These are phyloP conservation scores for Rambutsinella grinnellia DNA, from an alignment of 2,888 invertebrate species.

Conservation along the genomic window DNA sequence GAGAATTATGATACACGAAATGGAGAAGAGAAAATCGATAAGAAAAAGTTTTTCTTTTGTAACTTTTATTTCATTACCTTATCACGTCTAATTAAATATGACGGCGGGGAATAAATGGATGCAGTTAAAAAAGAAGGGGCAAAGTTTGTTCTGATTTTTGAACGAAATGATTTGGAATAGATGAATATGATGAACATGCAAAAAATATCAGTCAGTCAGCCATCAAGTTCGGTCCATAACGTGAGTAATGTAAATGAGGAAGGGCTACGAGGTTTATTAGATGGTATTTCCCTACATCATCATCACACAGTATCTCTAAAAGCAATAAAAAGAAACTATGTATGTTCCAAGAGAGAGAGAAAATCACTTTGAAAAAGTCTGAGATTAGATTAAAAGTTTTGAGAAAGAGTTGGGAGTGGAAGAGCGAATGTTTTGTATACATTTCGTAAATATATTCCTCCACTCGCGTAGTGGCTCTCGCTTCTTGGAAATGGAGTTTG, in stretches of 20 bases:
- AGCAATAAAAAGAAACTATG: background rate
- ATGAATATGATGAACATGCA: background rate
- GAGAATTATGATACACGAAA: too few relatives aligned
- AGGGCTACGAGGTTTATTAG: background rate
- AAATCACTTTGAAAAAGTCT: constrained; percentile 6
- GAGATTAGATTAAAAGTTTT: constrained; percentile 36
- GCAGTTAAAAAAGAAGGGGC: too few relatives aligned
- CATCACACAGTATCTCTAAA: background rate
- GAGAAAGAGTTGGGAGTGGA: background rate
- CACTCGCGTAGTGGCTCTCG: background rate
- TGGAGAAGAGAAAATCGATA: background rate
- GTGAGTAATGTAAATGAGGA: too few relatives aligned
- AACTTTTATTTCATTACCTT: background rate
- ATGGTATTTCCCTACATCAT: background rate
- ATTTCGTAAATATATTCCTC: too few relatives aligned
- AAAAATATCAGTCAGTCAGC: background rate
- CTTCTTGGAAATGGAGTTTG: background rate
- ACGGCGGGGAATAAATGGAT: too few relatives aligned
- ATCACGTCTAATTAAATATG: background rate
- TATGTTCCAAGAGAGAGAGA: background rate
- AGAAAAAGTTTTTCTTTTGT: background rate
- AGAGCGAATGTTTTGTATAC: too few relatives aligned
- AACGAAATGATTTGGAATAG: background rate
- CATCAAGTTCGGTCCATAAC: background rate
- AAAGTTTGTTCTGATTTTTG: background rate